phyloP scores from a whole-genome alignment of 2,888 invertebrate species.

The Autographa pulchrina region DNA sequence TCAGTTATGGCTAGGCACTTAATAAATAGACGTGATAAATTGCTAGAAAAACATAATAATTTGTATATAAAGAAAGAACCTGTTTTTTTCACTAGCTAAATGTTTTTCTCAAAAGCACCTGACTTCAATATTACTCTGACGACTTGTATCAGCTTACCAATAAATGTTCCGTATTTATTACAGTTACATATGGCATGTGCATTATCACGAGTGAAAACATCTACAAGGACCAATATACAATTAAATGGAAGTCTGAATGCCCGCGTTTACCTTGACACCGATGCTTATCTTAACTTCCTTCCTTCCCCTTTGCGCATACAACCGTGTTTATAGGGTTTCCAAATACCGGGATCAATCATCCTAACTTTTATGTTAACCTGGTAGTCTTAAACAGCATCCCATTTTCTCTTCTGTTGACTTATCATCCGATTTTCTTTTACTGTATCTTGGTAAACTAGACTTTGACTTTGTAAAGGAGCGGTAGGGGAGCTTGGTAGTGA shows the following conservation, averaged over 20 bases:
- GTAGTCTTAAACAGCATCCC: too few relatives aligned
- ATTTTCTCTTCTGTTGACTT: too few relatives aligned
- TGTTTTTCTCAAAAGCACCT: background rate
- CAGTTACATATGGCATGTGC: conserved; percentile 30
- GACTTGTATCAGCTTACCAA: background rate
- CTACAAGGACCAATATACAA: conserved; percentile 51
- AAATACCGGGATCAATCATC: background rate
- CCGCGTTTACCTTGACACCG: conserved; percentile 73
- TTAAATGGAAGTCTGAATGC: conserved; percentile 42
- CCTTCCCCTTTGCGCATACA: conserved; percentile 68
- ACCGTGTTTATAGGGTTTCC: conserved; percentile 7
- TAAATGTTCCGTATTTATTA: conserved; percentile 7
- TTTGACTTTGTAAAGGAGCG: too few relatives aligned
- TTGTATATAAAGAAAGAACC: too few relatives aligned
- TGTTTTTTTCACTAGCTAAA: too few relatives aligned
- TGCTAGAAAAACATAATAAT: too few relatives aligned
- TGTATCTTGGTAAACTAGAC: too few relatives aligned
- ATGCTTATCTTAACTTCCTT: conserved; percentile 63
- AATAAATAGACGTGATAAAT: too few relatives aligned
- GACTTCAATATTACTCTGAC: background rate
- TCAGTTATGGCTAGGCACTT: too few relatives aligned
- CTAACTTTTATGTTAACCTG: background rate
- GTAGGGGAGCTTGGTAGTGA: too few relatives aligned
- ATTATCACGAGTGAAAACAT: conserved; percentile 47
- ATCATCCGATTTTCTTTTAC: too few relatives aligned